Percentiles rank a stretch among this genome's conserved stretches.
Conservation (phyloP, 2,797 vertebrate genomes). For the Oreochromis grahami region DNA sequence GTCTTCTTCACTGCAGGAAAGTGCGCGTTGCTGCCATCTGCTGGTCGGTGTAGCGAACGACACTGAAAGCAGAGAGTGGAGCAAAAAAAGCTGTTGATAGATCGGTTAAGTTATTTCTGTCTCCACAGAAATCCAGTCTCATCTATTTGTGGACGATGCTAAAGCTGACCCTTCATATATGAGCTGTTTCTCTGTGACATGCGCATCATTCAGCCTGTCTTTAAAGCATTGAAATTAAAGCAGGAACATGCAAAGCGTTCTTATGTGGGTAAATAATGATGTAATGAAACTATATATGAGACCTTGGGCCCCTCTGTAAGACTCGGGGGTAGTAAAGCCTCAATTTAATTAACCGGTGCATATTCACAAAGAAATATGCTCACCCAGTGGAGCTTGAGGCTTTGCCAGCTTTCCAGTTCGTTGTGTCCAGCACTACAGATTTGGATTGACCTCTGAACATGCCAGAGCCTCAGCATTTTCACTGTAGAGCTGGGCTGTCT, state of each 20-base stretch:
- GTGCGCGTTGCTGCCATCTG: neutral
- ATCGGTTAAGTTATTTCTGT: neutral
- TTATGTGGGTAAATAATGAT: neutral
- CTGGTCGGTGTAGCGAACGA: neutral
- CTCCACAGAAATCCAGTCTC: neutral
- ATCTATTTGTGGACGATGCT: neutral
- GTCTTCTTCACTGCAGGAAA: neutral
- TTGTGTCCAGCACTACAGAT: neutral
- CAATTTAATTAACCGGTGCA: neutral
- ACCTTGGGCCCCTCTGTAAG: neutral
- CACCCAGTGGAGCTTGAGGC: neutral
- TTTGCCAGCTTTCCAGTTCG: neutral
- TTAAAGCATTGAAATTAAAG: neutral
- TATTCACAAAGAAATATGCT: neutral
- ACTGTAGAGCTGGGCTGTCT: neutral
- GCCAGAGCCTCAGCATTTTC: neutral
- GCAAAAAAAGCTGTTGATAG: neutral
- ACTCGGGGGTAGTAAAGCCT: neutral
- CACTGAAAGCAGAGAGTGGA: neutral
- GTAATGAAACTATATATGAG: neutral
- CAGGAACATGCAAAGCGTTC: neutral
- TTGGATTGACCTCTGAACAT: neutral
- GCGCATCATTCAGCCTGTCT: neutral
- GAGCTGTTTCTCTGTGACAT: neutral
- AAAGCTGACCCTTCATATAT: neutral